phyloP scores from a whole-genome alignment of 2,113 vertebrate species.

The Nymphicus hollandicus region DNA sequence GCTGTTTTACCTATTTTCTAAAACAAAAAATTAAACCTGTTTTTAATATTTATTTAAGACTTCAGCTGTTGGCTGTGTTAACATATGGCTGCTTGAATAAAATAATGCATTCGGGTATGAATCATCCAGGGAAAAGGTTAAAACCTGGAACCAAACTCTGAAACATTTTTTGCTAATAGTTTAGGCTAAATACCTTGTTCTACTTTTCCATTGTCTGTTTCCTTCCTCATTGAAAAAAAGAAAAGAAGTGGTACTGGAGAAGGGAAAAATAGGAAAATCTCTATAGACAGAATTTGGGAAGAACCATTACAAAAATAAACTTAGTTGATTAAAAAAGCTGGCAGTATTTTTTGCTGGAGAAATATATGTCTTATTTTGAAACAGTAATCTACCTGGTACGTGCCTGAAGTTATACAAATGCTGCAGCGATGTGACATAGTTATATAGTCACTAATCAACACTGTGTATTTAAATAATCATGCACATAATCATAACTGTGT shows the following conservation, averaged over 20 bases:
- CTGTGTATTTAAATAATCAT: not conserved
- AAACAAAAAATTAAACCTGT: not conserved
- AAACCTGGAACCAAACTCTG: not conserved
- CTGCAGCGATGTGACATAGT: not conserved
- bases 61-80: not conserved
- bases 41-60: not conserved
- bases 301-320: not conserved
- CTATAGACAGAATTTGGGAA: not conserved
- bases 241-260: not conserved
- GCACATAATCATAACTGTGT: not conserved
- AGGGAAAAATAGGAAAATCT: not conserved
- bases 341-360: not conserved
- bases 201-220: not conserved
- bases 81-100: not conserved
- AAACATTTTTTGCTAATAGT: not conserved
- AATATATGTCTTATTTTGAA: not conserved
- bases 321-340: not conserved
- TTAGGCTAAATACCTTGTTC: not conserved
- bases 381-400: not conserved
- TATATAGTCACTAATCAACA: not conserved
- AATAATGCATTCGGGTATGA: not conserved
- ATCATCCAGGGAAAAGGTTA: not conserved
- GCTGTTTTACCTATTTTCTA: not conserved
- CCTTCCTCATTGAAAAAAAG: not conserved
- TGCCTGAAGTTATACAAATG: not conserved